Percentiles rank a stretch among this genome's conserved stretches.
These are phyloP conservation scores for Phytoseiulus persimilis DNA, from an alignment of 2,888 invertebrate genomes.

Conservation along the genomic window DNA sequence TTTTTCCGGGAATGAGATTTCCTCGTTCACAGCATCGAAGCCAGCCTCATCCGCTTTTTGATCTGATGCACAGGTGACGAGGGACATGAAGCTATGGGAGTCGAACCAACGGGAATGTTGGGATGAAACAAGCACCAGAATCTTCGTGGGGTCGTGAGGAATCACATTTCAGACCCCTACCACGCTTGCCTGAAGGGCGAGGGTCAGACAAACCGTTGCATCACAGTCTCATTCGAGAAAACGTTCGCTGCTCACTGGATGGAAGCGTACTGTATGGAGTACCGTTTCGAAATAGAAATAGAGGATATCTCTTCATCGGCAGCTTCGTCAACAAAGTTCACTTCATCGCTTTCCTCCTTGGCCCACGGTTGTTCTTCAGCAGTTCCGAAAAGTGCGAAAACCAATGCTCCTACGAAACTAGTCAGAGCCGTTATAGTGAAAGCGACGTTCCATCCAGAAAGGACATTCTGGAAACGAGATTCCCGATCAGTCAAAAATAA, in stretches of 20 bases:
- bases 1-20: too few relatives aligned
- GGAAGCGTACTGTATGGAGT: not conserved
- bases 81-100: too few relatives aligned
- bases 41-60: too few relatives aligned
- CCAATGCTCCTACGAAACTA: not conserved
- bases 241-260: not conserved
- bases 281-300: not conserved
- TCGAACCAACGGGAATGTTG: too few relatives aligned
- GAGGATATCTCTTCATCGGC: not conserved
- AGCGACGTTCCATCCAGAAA: not conserved
- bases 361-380: slow-evolving; percentile 35
- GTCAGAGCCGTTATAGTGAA: slow-evolving; percentile 10
- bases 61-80: too few relatives aligned
- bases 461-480: not conserved
- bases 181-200: not conserved
- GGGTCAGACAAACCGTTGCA: not conserved
- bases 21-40: too few relatives aligned
- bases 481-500: too few relatives aligned
- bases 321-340: not conserved
- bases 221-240: not conserved
- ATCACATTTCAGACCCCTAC: too few relatives aligned
- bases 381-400: not conserved
- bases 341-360: not conserved
- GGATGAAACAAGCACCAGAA: too few relatives aligned
- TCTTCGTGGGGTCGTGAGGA: too few relatives aligned